Base-by-base conservation (phyloP, 2,888 invertebrate species). In the Tachina grossa region DNA sequence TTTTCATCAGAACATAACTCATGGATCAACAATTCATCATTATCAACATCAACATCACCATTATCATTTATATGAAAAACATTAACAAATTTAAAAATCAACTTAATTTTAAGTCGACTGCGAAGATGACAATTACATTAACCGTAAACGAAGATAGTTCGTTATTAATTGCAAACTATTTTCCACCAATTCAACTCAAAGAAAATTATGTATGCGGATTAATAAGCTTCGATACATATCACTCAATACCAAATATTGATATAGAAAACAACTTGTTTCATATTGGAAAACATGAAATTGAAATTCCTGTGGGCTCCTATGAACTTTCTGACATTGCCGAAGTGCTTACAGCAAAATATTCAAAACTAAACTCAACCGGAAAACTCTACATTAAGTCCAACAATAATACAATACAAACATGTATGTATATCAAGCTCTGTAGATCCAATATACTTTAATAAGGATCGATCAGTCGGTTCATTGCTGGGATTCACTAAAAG, bases 1-100 rank as follows among this genome's bases (percentile, higher is more conserved):
- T 85, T 90, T 49, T 83, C 85, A 61, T 80, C 83, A 49, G 78
- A 81, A 45, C 87, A 90, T 69, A 90, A 89, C 74, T 88, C 88
- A 57, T 90, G 89, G 89, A 89, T 90, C 59, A 79, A 88, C 77
- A 85, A 68, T 49, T 81, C 49, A 66, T 39, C 10, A 43, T 31
- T 22, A 31, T 66, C n/a, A 51, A 14, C n/a, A n/a, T 14, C 14
- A 51, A n/a, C 14, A 14, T 51, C 59, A 59, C 39, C 14, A 31
- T 31, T 14, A 59, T 59, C 22, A 19, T 19, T 22, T 22, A 3
- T 47, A 45, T 47, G 11, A 53, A 55, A 53, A 41, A 9, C 19
- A 43, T 31, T 31, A 31, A 31, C 31, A 31, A 31, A 45, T 43
- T 69, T 1, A 19, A 3, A 41, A 41, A 43, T 41, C 19, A 16